Conservation (phyloP, 2,797 vertebrate species). For the Petrocephalus schoutedeni region DNA sequence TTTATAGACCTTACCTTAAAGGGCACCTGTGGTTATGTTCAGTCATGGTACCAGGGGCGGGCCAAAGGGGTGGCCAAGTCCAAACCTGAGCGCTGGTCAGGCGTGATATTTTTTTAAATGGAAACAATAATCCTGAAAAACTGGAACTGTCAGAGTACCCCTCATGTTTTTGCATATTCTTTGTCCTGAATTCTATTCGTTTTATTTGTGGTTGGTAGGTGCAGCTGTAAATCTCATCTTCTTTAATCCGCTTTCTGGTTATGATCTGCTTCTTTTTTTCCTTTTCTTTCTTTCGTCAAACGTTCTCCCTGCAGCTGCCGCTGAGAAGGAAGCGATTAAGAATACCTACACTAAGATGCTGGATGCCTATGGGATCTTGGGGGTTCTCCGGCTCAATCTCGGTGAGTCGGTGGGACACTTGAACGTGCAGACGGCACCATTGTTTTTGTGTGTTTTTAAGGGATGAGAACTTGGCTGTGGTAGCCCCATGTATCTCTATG, state of each 20-base stretch:
- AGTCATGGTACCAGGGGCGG: neutral
- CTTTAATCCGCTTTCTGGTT: neutral
- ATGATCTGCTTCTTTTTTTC: neutral
- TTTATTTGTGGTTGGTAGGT: neutral
- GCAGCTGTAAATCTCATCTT: neutral
- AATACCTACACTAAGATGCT: conserved; percentile 82
- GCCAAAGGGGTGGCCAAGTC: neutral
- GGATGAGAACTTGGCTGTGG: neutral
- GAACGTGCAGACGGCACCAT: neutral
- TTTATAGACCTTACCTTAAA: neutral
- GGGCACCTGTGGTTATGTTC: neutral
- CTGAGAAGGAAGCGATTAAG: conserved; percentile 95
- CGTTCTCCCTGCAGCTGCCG: conserved; percentile 68
- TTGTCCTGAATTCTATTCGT: neutral
- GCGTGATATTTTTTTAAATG: neutral
- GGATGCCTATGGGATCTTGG: conserved; percentile 92
- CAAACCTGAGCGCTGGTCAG: neutral
- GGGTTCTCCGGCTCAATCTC: conserved; percentile 88
- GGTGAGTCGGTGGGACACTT: conserved; percentile 65
- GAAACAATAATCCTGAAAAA: no score
- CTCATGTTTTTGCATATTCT: neutral
- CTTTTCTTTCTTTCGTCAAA: conserved; percentile 5
- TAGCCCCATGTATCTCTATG: neutral
- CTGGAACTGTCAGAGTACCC: neutral
- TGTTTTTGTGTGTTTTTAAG: neutral